A percentile compares a stretch with the other conserved stretches of the same genome.
Evolutionary conservation across 1,140 invertebrate genomes (phyloP).

Genomic region (Neotoxoptera formosana): DNA sequence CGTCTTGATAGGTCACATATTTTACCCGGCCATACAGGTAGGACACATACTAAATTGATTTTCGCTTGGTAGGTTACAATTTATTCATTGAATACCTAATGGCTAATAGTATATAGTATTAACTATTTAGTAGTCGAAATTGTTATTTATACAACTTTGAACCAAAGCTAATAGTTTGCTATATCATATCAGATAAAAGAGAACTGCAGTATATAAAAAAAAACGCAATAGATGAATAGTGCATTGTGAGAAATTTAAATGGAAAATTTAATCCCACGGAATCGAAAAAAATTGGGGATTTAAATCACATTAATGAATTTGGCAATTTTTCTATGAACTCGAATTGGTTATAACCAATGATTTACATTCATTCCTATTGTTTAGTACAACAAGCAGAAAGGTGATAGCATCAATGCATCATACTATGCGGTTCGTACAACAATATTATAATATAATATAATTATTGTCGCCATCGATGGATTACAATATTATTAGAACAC

Average conservation of each 20-base stretch:
- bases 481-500: not conserved
- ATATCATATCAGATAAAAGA: not conserved
- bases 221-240: not conserved
- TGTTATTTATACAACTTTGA: not conserved
- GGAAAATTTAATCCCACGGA: not conserved
- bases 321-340: not conserved
- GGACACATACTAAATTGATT: no score
- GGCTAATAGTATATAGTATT: not conserved
- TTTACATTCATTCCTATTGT: not conserved
- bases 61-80: no score
- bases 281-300: not conserved
- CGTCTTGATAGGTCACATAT: no score
- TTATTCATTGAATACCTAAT: no score
- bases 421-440: not conserved
- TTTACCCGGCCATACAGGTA: no score
- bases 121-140: not conserved
- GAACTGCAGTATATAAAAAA: not conserved
- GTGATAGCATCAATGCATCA: not conserved
- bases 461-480: not conserved
- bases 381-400: not conserved
- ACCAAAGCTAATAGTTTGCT: not conserved
- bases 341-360: not conserved
- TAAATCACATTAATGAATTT: not conserved
- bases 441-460: not conserved
- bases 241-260: not conserved